A percentile compares a stretch with the other conserved stretches of the same genome.
phyloP scores from a whole-genome alignment of 2,888 invertebrate species.

The Apodemia mormo region DNA sequence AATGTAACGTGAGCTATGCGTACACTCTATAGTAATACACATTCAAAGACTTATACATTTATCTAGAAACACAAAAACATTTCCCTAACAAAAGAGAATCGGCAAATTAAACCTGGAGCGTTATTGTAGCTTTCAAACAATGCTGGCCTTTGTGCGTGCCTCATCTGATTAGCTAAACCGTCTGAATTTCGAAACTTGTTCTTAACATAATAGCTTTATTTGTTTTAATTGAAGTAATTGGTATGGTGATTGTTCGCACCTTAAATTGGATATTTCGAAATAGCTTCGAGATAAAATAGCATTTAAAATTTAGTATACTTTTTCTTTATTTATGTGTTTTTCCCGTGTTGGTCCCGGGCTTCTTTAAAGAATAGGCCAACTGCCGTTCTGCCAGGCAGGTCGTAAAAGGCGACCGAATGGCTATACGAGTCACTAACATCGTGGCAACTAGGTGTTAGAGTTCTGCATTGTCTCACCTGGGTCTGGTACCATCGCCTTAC shows the following conservation, averaged over 20 bases:
- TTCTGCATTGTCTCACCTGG: no score
- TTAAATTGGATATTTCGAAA: slow-evolving; percentile 31
- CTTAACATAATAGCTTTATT: slow-evolving; percentile 31
- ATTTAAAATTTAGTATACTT: slow-evolving; percentile 18
- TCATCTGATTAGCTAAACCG: slow-evolving; percentile 40
- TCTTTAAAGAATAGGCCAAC: no score
- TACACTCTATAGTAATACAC: neutral
- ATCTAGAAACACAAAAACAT: slow-evolving; percentile 18
- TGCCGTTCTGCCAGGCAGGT: no score
- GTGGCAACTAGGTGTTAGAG: no score
- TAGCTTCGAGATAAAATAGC: slow-evolving; percentile 25
- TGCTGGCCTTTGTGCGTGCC: slow-evolving; percentile 39
- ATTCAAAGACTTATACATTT: neutral
- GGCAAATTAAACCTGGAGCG: slow-evolving; percentile 40
- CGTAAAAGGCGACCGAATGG: no score
- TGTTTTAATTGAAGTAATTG: slow-evolving; percentile 33
- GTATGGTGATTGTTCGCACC: slow-evolving; percentile 31
- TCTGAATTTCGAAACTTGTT: slow-evolving; percentile 43
- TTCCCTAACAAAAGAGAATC: slow-evolving; percentile 34
- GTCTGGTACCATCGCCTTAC: no score
- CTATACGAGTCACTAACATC: no score
- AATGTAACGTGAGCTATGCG: no score
- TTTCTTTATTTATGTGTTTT: no score
- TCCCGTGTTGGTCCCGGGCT: no score
- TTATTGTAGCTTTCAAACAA: slow-evolving; percentile 40